Evolutionary conservation across 2,113 vertebrate genomes (phyloP).

Genomic region (Lasiurus borealis): DNA sequence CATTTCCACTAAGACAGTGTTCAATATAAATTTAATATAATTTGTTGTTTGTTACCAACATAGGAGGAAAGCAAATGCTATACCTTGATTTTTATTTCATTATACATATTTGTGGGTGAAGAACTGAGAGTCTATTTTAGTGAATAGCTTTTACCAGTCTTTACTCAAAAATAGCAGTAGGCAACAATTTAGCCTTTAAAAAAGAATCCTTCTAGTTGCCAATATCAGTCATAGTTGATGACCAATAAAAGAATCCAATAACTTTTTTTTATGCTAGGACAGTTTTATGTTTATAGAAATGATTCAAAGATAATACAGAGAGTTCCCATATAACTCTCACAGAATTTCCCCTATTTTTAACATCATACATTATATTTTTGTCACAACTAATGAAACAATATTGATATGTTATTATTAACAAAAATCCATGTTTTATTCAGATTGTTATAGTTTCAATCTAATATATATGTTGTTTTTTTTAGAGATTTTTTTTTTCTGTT

Average conservation of each 20-base stretch:
- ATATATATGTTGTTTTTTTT: neutral
- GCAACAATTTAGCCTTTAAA: neutral
- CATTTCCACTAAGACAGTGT: neutral
- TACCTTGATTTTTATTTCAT: neutral
- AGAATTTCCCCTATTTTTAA: neutral
- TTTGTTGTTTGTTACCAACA: neutral
- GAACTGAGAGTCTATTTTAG: neutral
- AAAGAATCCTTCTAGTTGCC: neutral
- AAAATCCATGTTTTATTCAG: neutral
- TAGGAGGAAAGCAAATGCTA: neutral
- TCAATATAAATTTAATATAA: neutral
- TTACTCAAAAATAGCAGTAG: neutral
- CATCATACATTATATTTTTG: neutral
- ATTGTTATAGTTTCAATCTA: neutral
- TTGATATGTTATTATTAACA: neutral
- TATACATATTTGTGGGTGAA: neutral
- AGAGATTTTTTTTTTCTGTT: neutral
- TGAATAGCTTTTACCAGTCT: neutral
- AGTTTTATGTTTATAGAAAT: neutral
- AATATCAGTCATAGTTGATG: neutral
- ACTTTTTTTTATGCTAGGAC: neutral
- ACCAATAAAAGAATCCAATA: neutral
- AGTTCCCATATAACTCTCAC: neutral
- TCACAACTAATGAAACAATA: neutral
- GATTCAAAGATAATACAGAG: neutral